Base-by-base conservation (phyloP, 1,140 invertebrate genomes). In the Penaeus vannamei region DNA sequence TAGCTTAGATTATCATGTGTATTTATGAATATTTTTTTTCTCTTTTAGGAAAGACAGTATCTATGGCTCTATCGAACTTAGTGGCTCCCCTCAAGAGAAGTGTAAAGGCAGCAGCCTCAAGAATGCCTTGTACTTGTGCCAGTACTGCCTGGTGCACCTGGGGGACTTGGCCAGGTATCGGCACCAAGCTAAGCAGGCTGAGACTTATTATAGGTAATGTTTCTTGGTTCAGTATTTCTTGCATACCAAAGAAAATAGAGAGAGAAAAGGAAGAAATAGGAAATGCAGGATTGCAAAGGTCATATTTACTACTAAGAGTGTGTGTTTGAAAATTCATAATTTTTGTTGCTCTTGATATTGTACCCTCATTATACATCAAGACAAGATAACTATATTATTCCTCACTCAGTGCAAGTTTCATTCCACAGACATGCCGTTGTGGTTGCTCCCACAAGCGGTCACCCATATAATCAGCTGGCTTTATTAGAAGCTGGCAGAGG, bases 391-490 rank as follows among this genome's bases (percentile, higher is more conserved):
- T 53, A 53, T 12, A 1, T 12, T 53, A 53, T 53, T 53, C 53
- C 1, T 17, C 14, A 53, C 46, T 53, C 23, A 72, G n/a, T 62
- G 26, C 53, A 32, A 29, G 29, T 26, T 61, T 61, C 29, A 69
- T 81, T 59, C 80, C 76, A 94, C 92, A 95, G 96, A 91, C 96
- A 97, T 93, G 97, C 97, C 61, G 95, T 97, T 36, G 94, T 95
- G 76, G 93, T 97, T 29, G 96, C 96, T 42, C 96, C 96, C 83
- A 95, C 95, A 86, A 97, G 96, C 93, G 97, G 97, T 61, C 97
- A 98, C 92, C 97, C 97, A 0, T 98, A 98, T 92, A 98, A 98
- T 93, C 97, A 97, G 93, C 93, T 97, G 91, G 97, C 96, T 36
- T 94, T 98, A 64, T 93, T 98, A 69, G 96, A 97, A 93, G 96